Base-by-base conservation (phyloP, 2,113 vertebrate genomes). In the Peromyscus polionotus region DNA sequence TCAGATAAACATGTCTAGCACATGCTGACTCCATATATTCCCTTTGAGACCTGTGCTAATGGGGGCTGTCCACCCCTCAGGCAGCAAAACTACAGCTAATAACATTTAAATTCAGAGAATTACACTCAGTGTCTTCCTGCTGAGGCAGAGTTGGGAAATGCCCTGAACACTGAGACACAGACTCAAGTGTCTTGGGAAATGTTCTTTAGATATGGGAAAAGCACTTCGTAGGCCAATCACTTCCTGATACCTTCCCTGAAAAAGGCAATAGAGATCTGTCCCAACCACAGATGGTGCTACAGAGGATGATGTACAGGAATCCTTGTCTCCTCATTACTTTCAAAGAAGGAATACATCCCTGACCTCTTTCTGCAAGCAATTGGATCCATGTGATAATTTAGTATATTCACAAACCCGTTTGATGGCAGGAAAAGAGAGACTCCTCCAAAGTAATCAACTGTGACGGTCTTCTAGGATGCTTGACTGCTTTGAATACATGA, bases 401-500 rank as follows among this genome's bases (percentile, higher is more conserved):
- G 19, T 57, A 28, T 83, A 39, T 6, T 39, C 57, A 83, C 36
- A 79, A 79, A 79, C 48, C 48, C 16, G 10, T 54, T 33, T 54
- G 31, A 79, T 36, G 48, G 17, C 48, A 51, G 11, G 39, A 45
- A 94, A 59, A 86, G 22, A 68, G 1, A 75, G 42, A 26, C 5
- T 9, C 76, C 48, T 80, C 8, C 48, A 54, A 54, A 54, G 48
- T 36, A 36, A 54, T 14, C 8, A 3, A 20, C 48, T 6, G 2
- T 51, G 45, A 72, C 31, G n/a, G 24, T 79, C 61, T 45, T 22
- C 57, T 16, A 33, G 76, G 57, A 33, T 80, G 14, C 42, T 2
- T 11, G 0, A 57, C 84, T 65, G 48, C 22, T 70, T 12, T 5
- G 42, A 68, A n/a, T 24, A 9, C 6, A 0, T 0, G 14, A 5